These are phyloP conservation scores for Echiichthys vipera DNA, from an alignment of 2,797 vertebrate genomes.

Conservation along the genomic window DNA sequence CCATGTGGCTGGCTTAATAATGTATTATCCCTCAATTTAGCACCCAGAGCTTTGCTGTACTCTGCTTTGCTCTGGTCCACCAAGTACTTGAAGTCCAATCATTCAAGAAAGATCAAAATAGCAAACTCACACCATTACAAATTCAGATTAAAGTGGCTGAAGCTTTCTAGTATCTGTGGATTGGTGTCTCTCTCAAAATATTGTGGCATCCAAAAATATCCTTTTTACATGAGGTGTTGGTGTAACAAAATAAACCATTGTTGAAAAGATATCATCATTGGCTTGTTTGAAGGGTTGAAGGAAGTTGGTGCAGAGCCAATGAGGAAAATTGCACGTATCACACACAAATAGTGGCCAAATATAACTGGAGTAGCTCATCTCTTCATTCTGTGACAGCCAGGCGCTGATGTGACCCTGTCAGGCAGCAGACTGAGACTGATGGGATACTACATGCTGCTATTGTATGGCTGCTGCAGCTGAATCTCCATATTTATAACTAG, in stretches of 20 bases:
- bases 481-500: conserved; percentile 66
- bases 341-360: conserved; percentile 42
- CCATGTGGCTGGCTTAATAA: conserved; percentile 75
- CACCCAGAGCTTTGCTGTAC: conserved; percentile 61
- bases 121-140: conserved; percentile 47
- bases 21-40: conserved; percentile 78
- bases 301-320: conserved; percentile 7
- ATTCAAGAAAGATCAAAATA: conserved; percentile 56
- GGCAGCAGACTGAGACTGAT: conserved; percentile 64
- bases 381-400: conserved; percentile 53
- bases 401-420: conserved; percentile 54
- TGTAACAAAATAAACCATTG: conserved; percentile 1
- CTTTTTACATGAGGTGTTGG: no score
- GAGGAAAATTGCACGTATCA: conserved; percentile 16
- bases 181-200: conserved; percentile 21
- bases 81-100: conserved; percentile 50
- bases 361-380: conserved; percentile 47
- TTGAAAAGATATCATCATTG: neutral
- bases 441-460: conserved; percentile 41
- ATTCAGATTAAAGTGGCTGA: conserved; percentile 51
- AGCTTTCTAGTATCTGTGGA: conserved; percentile 31
- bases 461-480: conserved; percentile 11
- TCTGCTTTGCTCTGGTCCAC: conserved; percentile 46
- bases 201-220: neutral
- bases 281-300: conserved; percentile 10